Base-by-base conservation (phyloP, 2,797 vertebrate species). In the Choloepus didactylus region DNA sequence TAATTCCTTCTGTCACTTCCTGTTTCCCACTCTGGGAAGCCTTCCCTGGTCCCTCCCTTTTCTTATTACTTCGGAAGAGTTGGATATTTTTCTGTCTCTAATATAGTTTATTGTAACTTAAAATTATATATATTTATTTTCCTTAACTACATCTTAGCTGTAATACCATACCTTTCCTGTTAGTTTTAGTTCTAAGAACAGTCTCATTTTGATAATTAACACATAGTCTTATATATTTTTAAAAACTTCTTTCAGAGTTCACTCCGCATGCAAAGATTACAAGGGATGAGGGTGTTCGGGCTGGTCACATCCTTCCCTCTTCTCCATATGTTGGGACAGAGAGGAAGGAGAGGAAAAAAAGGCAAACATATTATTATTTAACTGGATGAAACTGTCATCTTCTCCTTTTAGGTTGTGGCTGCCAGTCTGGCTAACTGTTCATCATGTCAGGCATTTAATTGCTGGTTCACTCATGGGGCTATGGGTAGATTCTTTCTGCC, bases 121-220 rank as follows among this genome's bases (percentile, higher is more conserved):
- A 75, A 46, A 56, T 77, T 51, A 41, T 70, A 54, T 41, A 29
- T 54, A 75, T 35, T 14, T 44, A 44, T 44, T 41, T 92, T 35
- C 23, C 35, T 82, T 91, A 79, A 75, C 31, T 88, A 85, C 12
- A 35, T 70, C 44, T 93, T 88, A 35, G 83, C 31, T 84, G 8
- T 44, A 76, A 93, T 86, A 79, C 8, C 70, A 86, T n/a, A 93
- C 69, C 16, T 87, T 59, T 44, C 54, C 10, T 66, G 1, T 80
- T 85, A 73, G 7, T 92, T 80, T 90, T 87, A 14, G 31, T 92
- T 93, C 29, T 49, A 94, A 87, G 54, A 82, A 44, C 21, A 93
- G 87, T 72, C 38, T 90, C 49, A 29, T 72, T 84, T 91, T 62
- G 25, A 15, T 91, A 75, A 84, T 69, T 75, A 54, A 91, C 21